phyloP scores from a whole-genome alignment of 2,797 vertebrate genomes.

The Coregonus sp. region DNA sequence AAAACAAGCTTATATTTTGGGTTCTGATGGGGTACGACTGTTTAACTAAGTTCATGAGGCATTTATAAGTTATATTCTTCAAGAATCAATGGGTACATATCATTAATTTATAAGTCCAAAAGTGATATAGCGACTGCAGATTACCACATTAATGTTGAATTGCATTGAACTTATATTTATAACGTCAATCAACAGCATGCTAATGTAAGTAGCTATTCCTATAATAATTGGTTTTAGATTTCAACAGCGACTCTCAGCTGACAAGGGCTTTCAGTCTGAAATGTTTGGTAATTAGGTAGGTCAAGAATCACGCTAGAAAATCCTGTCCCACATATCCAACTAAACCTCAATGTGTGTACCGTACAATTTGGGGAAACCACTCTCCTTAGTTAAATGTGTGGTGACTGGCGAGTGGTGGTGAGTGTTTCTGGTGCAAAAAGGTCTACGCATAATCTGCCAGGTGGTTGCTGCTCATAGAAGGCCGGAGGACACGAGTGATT shows the following conservation, averaged over 20 bases:
- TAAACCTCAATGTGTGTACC: conserved; percentile 17
- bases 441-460: neutral
- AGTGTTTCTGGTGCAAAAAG: neutral
- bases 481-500: too few relatives aligned
- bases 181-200: conserved; percentile 60
- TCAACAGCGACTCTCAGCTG: conserved; percentile 54
- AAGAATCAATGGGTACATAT: too few relatives aligned
- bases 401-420: neutral
- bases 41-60: too few relatives aligned
- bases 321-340: conserved; percentile 7
- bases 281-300: conserved; percentile 41
- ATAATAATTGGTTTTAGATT: conserved; percentile 57
- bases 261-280: conserved; percentile 43
- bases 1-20: too few relatives aligned
- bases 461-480: neutral
- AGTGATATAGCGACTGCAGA: too few relatives aligned
- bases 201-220: conserved; percentile 45
- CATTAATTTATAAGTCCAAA: too few relatives aligned
- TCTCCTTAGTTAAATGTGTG: conserved; percentile 19
- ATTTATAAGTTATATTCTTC: too few relatives aligned
- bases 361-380: conserved; percentile 5
- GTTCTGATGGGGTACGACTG: too few relatives aligned
- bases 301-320: conserved; percentile 51
- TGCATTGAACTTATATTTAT: too few relatives aligned
- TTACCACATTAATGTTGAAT: too few relatives aligned